Percentiles rank a stretch among this genome's conserved stretches.
Conservation (phyloP, 2,113 vertebrate species). For the Lepisosteus osseus region DNA sequence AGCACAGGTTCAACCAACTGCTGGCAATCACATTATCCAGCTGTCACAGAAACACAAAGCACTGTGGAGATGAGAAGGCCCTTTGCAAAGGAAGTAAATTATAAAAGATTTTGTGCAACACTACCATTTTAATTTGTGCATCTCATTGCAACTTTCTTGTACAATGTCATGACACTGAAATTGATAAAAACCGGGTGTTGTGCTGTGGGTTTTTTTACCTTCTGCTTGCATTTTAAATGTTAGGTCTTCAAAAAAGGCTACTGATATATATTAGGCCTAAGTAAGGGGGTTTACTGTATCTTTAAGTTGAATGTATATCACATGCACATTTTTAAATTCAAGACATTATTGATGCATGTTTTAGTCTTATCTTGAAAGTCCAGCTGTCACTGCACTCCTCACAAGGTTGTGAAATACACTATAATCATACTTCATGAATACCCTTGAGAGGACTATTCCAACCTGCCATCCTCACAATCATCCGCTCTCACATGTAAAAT, state of each 20-base stretch:
- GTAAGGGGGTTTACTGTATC: constrained; percentile 2
- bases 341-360: constrained; percentile 53
- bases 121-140: constrained; percentile 23
- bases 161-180: not conserved
- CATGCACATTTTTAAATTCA: constrained; percentile 22
- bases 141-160: constrained; percentile 17
- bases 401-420: constrained; percentile 36
- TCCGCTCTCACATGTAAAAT: constrained; percentile 45
- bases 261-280: constrained; percentile 4
- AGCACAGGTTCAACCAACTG: constrained; percentile 1
- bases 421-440: constrained; percentile 57
- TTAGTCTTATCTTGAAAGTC: constrained; percentile 61
- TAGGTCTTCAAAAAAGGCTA: not conserved
- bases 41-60: constrained; percentile 24
- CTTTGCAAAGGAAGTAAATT: constrained; percentile 15
- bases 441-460: constrained; percentile 1
- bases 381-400: constrained; percentile 52
- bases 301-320: constrained; percentile 37
- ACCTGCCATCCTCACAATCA: constrained; percentile 39
- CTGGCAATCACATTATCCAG: constrained; percentile 23
- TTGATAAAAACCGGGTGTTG: not conserved
- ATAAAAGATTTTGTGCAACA: not conserved
- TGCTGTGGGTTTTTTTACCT: not conserved
- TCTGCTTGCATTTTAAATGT: not conserved
- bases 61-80: not conserved